Base-by-base conservation (phyloP, 2,797 vertebrate genomes). In the Lateolabrax maculatus region DNA sequence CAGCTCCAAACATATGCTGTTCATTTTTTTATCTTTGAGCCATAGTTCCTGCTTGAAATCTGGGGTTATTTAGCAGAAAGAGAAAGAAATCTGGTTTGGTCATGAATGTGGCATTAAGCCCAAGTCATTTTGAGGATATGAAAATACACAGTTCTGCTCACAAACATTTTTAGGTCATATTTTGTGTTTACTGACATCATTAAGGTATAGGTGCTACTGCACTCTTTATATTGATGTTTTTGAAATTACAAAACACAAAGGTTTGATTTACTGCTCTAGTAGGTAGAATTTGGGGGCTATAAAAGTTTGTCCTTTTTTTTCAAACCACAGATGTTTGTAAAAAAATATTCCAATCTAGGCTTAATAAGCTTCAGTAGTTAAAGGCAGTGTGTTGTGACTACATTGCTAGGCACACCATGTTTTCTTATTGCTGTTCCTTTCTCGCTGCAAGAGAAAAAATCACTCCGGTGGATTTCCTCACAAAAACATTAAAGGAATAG, bases 1-100 rank as follows among this genome's bases (percentile, higher is more conserved):
- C 75, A 51, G 79, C 44, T 80, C 81, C 75, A 80, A 82, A 87
- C 87, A 87, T 87, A 84, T 87, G 89, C 46, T 77, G 36, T 64
- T 87, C 21, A 64, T 89, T 88, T 84, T 34, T 64, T 79, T 73
- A 67, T 81, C 67, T 61, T 48, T 37, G 34, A 82, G 80, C 72
- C 68, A 29, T 57, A 69, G 81, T 69, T 88, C 77, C 84, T 77
- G 66, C 77, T 48, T 46, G 34, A 75, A 84, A 80, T 80, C 51
- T 80, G 73, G 70, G 43, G 68, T 82, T 75, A 63, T 82, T 84
- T 87, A 84, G 76, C 81, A 25, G 60, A 70, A 36, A 70, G 57
- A 77, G 55, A 60, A 7, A 36, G 46, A 23, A 29, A 68, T 60
- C 9, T 56, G 58, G 3, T 70, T 75, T 13, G 44, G 65, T 76